Conservation (phyloP, 2,113 vertebrate genomes). For the Neogale vison region DNA sequence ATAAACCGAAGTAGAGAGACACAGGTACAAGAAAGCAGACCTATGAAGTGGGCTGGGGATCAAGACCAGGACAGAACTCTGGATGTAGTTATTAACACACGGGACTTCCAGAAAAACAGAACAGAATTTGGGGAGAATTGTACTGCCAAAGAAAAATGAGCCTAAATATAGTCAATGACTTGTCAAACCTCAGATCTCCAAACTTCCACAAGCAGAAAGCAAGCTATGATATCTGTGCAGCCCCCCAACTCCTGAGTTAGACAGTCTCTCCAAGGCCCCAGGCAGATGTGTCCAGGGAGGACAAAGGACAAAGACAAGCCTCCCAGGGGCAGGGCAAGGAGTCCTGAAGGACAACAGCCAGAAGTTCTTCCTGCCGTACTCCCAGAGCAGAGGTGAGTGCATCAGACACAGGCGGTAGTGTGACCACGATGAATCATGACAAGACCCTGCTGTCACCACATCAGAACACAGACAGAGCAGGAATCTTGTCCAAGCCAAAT, state of each 20-base stretch:
- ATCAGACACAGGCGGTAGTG: background rate
- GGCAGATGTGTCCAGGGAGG: background rate
- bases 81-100: background rate
- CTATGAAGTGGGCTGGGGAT: background rate
- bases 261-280: background rate
- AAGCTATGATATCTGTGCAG: background rate
- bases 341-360: background rate
- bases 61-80: background rate
- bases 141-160: background rate
- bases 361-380: background rate
- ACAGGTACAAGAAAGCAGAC: background rate
- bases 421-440: background rate
- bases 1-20: background rate
- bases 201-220: background rate
- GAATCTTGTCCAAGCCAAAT: background rate
- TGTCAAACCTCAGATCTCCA: background rate
- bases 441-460: background rate
- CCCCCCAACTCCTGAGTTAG: background rate
- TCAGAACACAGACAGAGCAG: background rate
- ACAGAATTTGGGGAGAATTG: background rate
- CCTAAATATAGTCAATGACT: background rate
- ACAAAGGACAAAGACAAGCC: background rate
- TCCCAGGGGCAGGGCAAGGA: background rate
- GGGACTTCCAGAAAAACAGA: background rate
- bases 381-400: background rate